phyloP scores from a whole-genome alignment of 1,140 invertebrate genomes.

The Drosophila serrata region DNA sequence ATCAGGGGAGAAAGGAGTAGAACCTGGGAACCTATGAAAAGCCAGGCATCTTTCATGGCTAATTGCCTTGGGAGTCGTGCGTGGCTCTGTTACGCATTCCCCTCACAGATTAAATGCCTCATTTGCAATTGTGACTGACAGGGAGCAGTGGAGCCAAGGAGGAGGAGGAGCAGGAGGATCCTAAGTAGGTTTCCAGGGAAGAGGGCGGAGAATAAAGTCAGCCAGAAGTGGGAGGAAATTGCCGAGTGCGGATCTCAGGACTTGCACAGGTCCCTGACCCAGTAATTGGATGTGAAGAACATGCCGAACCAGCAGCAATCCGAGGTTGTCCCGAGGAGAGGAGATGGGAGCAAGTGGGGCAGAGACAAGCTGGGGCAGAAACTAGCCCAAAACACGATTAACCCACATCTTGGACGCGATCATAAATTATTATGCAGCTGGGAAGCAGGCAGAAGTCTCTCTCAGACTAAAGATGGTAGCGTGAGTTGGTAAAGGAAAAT shows the following conservation, averaged over 20 bases:
- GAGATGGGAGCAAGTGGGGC: neutral
- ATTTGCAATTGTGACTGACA: constrained; percentile 59
- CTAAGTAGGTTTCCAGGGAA: constrained; percentile 1
- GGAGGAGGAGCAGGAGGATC: neutral
- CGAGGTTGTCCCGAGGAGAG: neutral
- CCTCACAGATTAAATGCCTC: constrained; percentile 59
- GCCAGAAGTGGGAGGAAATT: too few relatives aligned
- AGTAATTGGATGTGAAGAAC: constrained; percentile 79
- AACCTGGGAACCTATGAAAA: constrained; percentile 27
- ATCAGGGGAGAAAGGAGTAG: neutral
- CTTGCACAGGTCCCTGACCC: constrained; percentile 78
- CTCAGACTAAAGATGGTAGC: constrained; percentile 21
- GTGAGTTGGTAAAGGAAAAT: constrained; percentile 1
- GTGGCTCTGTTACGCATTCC: constrained; percentile 57
- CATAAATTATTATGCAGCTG: constrained; percentile 85
- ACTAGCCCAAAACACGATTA: constrained; percentile 85
- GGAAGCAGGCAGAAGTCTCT: constrained; percentile 43
- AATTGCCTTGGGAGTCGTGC: constrained; percentile 66
- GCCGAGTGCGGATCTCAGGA: constrained; percentile 62
- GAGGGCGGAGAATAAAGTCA: neutral
- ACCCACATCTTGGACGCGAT: constrained; percentile 85
- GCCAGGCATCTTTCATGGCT: constrained; percentile 34
- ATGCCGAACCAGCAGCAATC: constrained; percentile 50
- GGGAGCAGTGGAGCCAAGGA: neutral
- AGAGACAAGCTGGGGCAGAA: constrained; percentile 43